phyloP scores from a whole-genome alignment of 2,797 vertebrate species.

The Leptodactylus fallax region DNA sequence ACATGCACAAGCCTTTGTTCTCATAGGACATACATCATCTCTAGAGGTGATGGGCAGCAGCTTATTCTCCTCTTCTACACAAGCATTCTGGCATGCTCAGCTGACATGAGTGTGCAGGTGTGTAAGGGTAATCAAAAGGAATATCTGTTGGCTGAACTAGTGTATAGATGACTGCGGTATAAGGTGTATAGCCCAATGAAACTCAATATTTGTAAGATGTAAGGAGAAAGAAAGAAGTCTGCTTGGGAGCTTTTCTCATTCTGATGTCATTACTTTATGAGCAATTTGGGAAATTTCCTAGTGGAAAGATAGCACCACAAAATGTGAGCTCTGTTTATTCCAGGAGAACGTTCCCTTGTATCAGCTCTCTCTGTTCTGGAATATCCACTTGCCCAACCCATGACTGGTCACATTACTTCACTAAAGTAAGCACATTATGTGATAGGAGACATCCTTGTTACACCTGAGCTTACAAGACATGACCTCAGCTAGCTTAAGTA shows the following conservation, averaged over 20 bases:
- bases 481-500: slow-evolving; percentile 47
- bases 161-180: no score
- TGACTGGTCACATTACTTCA: slow-evolving; percentile 47
- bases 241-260: neutral
- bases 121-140: no score
- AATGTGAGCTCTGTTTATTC: slow-evolving; percentile 5
- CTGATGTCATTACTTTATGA: slow-evolving; percentile 22
- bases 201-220: neutral
- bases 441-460: slow-evolving; percentile 17
- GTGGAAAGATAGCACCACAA: neutral
- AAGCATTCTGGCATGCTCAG: no score
- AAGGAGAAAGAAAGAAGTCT: neutral
- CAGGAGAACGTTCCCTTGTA: slow-evolving; percentile 5
- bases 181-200: neutral
- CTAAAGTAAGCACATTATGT: neutral
- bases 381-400: slow-evolving; percentile 10
- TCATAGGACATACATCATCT: no score
- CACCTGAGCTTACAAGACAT: slow-evolving; percentile 47
- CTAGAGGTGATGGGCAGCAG: no score
- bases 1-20: no score
- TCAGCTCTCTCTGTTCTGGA: neutral
- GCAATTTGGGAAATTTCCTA: slow-evolving; percentile 31
- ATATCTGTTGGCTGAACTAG: no score
- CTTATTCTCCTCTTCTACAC: no score
- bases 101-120: no score